phyloP scores from a whole-genome alignment of 2,797 vertebrate genomes.

The Sparidentex hasta region DNA sequence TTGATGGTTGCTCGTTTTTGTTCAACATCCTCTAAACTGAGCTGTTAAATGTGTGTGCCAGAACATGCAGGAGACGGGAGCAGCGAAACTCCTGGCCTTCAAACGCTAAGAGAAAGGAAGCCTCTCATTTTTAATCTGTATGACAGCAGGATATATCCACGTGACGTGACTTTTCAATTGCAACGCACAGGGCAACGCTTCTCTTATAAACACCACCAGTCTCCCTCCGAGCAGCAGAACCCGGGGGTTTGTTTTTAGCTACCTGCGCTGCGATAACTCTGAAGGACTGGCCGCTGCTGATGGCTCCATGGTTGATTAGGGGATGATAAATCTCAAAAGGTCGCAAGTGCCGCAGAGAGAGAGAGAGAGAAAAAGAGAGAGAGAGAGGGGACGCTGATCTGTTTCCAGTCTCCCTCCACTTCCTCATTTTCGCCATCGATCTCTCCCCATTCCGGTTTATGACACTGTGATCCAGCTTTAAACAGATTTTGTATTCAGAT shows the following conservation, averaged over 20 bases:
- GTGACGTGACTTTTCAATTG: slow-evolving; percentile 3
- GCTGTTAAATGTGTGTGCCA: slow-evolving; percentile 3
- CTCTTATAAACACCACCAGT: slow-evolving; percentile 8
- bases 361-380: background rate
- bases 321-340: slow-evolving; percentile 67
- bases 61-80: slow-evolving; percentile 15
- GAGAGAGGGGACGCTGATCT: slow-evolving; percentile 48
- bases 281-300: slow-evolving; percentile 53
- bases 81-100: slow-evolving; percentile 22
- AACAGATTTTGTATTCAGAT: background rate
- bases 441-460: slow-evolving; percentile 2
- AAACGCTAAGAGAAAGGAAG: slow-evolving; percentile 6
- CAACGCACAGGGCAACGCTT: slow-evolving; percentile 10
- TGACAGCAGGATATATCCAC: slow-evolving; percentile 43
- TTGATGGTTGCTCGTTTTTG: background rate
- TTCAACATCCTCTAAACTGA: background rate
- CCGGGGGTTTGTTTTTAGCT: slow-evolving; percentile 45
- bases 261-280: slow-evolving; percentile 46
- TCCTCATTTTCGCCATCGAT: slow-evolving; percentile 54
- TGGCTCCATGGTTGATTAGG: slow-evolving; percentile 68
- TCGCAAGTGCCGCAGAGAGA: slow-evolving; percentile 33
- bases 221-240: slow-evolving; percentile 13
- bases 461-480: slow-evolving; percentile 1
- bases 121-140: slow-evolving; percentile 29
- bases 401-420: slow-evolving; percentile 55